Evolutionary conservation across 2,113 vertebrate genomes (phyloP).

Genomic region (Meleagris gallopavo): DNA sequence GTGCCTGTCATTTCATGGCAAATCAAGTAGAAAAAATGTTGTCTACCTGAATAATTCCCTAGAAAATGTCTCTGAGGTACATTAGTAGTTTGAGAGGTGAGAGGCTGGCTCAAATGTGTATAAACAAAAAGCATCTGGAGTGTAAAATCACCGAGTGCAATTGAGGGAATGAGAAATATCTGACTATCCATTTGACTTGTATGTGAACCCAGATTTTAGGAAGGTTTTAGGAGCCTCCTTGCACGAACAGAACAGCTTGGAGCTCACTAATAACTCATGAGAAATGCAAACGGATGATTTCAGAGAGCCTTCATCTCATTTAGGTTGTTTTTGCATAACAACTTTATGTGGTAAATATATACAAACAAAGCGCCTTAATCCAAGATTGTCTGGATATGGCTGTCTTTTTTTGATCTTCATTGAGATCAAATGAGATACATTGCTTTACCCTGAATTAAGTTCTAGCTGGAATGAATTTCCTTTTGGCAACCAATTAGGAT

Average conservation of each 20-base stretch:
- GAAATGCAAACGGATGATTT: slow-evolving; percentile 6
- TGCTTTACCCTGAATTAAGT: slow-evolving; percentile 39
- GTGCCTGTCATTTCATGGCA: slow-evolving; percentile 68
- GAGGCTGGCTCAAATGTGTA: slow-evolving; percentile 19
- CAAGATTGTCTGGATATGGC: slow-evolving; percentile 26
- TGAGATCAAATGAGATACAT: slow-evolving; percentile 45
- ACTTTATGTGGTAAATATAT: slow-evolving; percentile 34
- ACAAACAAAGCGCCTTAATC: slow-evolving; percentile 14
- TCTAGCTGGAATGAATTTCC: slow-evolving; percentile 58
- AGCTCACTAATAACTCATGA: neutral
- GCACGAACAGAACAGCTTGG: neutral
- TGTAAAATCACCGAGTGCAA: slow-evolving; percentile 14
- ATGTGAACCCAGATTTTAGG: neutral
- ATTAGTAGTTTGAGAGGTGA: slow-evolving; percentile 50
- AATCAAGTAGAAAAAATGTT: slow-evolving; percentile 75
- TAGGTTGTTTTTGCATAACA: slow-evolving; percentile 41
- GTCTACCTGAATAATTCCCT: slow-evolving; percentile 70
- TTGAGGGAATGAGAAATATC: slow-evolving; percentile 32
- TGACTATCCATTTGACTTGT: neutral
- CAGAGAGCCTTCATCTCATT: slow-evolving; percentile 38
- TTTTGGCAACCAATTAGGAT: slow-evolving; percentile 68
- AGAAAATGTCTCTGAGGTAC: slow-evolving; percentile 47
- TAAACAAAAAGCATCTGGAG: neutral
- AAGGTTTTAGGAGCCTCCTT: neutral
- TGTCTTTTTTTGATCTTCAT: slow-evolving; percentile 46